Percentiles rank a stretch among this genome's conserved stretches.
Evolutionary conservation across 2,797 vertebrate genomes (phyloP).

Genomic region (Anguilla marmorata): DNA sequence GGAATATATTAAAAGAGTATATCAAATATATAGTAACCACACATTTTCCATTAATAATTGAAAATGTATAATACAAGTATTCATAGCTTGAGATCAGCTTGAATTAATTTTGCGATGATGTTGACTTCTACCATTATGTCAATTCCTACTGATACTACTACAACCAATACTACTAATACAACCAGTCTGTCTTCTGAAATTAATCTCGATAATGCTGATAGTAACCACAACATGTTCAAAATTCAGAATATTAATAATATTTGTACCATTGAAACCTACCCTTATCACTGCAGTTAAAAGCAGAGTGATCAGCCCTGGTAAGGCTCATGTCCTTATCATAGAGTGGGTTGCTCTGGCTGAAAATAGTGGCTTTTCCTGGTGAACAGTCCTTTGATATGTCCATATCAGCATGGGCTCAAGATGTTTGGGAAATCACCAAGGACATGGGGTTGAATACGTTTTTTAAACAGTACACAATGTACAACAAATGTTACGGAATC

Average conservation of each 20-base stretch:
- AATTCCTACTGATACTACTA: background rate
- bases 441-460: background rate
- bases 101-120: background rate
- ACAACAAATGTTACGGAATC: background rate
- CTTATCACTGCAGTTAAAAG: constrained; percentile 58
- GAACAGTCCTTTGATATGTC: constrained; percentile 44
- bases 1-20: background rate
- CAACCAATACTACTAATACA: background rate
- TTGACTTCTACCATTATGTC: background rate
- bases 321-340: constrained; percentile 55
- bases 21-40: background rate
- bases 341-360: constrained; percentile 59
- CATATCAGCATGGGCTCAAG: constrained; percentile 42
- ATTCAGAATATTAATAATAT: background rate
- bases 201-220: background rate
- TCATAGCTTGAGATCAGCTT: background rate
- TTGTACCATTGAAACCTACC: background rate
- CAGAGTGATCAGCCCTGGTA: constrained; percentile 43
- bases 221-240: background rate
- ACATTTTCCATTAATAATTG: background rate
- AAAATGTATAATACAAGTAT: background rate
- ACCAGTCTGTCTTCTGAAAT: background rate
- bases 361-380: background rate
- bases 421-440: background rate
- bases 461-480: background rate